phyloP scores from a whole-genome alignment of 1,140 invertebrate species.

The Dolichoris vasculosae region DNA sequence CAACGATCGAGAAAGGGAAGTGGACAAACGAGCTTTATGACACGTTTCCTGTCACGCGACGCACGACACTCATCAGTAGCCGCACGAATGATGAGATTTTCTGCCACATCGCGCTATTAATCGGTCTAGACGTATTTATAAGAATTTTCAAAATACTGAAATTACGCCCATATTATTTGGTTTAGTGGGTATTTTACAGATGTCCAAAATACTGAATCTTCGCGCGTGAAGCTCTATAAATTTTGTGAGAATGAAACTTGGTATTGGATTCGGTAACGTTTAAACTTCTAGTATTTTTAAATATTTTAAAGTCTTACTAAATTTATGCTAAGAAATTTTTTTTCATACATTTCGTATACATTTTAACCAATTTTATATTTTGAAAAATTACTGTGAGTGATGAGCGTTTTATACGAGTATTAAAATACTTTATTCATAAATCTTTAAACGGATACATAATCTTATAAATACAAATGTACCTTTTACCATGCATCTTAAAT shows the following conservation, averaged over 20 bases:
- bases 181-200: not conserved
- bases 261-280: not conserved
- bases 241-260: not conserved
- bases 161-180: not conserved
- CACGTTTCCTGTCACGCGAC: constrained; percentile 48
- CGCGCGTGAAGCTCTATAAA: not conserved
- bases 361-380: too few species aligned
- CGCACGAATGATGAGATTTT: constrained; percentile 30
- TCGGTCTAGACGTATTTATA: constrained; percentile 26
- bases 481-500: not conserved
- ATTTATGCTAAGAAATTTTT: too few species aligned
- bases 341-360: too few species aligned
- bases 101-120: constrained; percentile 20
- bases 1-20: constrained; percentile 21
- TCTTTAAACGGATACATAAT: too few species aligned
- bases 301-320: too few species aligned
- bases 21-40: constrained; percentile 45
- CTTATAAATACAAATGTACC: too few species aligned
- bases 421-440: too few species aligned
- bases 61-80: not conserved
- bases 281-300: not conserved
- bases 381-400: too few species aligned
- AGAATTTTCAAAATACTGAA: constrained; percentile 7
- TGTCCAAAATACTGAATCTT: not conserved
- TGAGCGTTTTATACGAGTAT: too few species aligned